Evolutionary conservation across 2,797 vertebrate species (phyloP), one percentile per base, ranked within the genome.

Genomic region (Danio kyathit): DNA sequence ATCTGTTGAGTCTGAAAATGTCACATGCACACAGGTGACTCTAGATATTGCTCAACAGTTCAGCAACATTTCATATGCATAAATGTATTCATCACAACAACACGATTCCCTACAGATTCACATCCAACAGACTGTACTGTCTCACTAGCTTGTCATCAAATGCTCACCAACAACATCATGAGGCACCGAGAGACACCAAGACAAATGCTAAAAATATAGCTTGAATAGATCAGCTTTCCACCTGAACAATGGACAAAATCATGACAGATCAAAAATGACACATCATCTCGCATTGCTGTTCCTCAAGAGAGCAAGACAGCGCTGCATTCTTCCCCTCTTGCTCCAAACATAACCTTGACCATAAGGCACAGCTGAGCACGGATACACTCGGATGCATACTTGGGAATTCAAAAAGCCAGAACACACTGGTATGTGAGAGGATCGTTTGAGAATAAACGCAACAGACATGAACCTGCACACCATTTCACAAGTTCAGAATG

Each of bases 281-380:
- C 41, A 59, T 52, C 56, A 59, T 61, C 13, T 41, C 8, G 7
- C 10, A 38, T 38, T 64, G 46, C 72, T 74, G 14, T 51, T 49
- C 52, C 66, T 16, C 11, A 70, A 56, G 61, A 76, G 65, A 79
- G 48, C 14, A 41, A 29, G 51, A 14, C 73, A 43, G 17, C 46
- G 71, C 72, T 72, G 16, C 51, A 40, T 61, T 57, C 46, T 65
- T 19, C 57, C 29, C 3, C 38, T 59, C 17, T 13, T 17, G 14
- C 51, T 67, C 69, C 72, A 79, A 59, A 81, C 83, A 78, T 84
- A 86, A 86, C 85, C 85, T 84, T 84, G 83, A 79, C 74, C 70
- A 54, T 60, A 74, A 19, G 6, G 11, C 67, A 79, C 40, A 70
- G 46, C 49, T 46, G 52, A 63, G 54, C 46, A 61, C 29, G 48